These are phyloP conservation scores for Plestiodon gilberti DNA, from an alignment of 2,113 vertebrate genomes.

Conservation along the genomic window DNA sequence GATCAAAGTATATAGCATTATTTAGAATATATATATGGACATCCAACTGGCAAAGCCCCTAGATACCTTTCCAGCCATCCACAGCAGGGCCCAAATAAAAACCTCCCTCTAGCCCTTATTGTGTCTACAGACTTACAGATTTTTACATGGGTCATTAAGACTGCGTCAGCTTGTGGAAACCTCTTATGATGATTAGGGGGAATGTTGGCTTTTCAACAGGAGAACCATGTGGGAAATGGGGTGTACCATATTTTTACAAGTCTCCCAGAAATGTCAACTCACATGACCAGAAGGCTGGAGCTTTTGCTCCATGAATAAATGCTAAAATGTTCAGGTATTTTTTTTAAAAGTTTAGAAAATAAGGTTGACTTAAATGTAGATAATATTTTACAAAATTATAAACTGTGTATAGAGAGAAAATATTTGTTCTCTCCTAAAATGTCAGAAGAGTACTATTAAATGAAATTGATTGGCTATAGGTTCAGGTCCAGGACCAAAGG, in stretches of 20 bases:
- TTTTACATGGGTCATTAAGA: constrained; percentile 52
- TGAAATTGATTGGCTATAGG: neutral
- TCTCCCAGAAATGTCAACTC: constrained; percentile 27
- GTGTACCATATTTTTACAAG: constrained; percentile 62
- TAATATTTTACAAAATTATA: neutral
- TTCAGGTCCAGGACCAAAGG: neutral
- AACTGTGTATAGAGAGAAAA: neutral
- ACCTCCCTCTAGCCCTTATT: constrained; percentile 24
- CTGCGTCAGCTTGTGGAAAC: constrained; percentile 30
- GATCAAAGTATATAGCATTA: constrained; percentile 43
- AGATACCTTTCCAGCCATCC: constrained; percentile 44
- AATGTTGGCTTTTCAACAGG: constrained; percentile 61
- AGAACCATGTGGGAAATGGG: constrained; percentile 57
- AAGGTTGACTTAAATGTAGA: neutral
- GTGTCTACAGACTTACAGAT: constrained; percentile 48
- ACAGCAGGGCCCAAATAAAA: constrained; percentile 47
- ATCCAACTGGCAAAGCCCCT: constrained; percentile 42
- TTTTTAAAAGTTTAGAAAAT: neutral
- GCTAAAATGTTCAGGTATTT: neutral
- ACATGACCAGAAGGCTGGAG: neutral
- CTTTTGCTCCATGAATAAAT: neutral
- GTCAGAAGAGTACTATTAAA: neutral
- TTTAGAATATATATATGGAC: constrained; percentile 18
- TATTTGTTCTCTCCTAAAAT: neutral
- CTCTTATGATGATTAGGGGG: constrained; percentile 49